A percentile compares a stretch with the other conserved stretches of the same genome.
Evolutionary conservation across 1,140 invertebrate genomes (phyloP).

Genomic region (Vanessa tameamea): DNA sequence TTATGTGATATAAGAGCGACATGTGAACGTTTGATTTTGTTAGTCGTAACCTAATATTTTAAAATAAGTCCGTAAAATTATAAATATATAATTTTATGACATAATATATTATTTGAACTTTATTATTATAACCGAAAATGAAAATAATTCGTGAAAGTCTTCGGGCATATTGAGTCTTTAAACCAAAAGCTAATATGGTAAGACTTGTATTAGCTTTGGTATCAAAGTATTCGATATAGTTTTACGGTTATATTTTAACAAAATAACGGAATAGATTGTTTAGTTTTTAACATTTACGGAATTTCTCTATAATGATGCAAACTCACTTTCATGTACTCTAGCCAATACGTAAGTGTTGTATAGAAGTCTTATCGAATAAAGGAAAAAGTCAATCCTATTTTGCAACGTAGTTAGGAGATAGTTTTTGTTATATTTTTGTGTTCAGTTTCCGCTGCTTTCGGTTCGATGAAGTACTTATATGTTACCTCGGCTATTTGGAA

Average conservation of each 20-base stretch:
- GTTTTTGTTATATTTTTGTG: constrained; percentile 7
- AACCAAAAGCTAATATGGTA: constrained; percentile 30
- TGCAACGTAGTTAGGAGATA: constrained; percentile 2
- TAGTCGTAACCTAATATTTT: not conserved
- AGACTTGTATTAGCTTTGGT: constrained; percentile 7
- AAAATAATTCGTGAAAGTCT: constrained; percentile 24
- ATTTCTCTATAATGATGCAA: not conserved
- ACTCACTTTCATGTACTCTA: not conserved
- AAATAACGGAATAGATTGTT: not conserved
- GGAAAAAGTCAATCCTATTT: not conserved
- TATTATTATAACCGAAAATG: not conserved
- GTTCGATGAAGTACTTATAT: not conserved
- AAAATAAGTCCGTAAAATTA: not conserved
- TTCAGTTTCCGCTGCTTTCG: not conserved
- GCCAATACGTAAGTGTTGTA: constrained; percentile 5
- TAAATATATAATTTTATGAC: not conserved
- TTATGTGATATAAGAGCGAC: constrained; percentile 13
- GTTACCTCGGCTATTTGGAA: not conserved
- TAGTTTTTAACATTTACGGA: not conserved
- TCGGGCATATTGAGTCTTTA: constrained; percentile 1
- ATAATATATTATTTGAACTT: not conserved
- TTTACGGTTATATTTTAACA: not conserved
- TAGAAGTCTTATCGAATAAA: not conserved
- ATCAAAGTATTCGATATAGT: not conserved
- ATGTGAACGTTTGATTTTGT: not conserved